Conservation (phyloP, 2,797 vertebrate species). For the Tenualosa ilisha region DNA sequence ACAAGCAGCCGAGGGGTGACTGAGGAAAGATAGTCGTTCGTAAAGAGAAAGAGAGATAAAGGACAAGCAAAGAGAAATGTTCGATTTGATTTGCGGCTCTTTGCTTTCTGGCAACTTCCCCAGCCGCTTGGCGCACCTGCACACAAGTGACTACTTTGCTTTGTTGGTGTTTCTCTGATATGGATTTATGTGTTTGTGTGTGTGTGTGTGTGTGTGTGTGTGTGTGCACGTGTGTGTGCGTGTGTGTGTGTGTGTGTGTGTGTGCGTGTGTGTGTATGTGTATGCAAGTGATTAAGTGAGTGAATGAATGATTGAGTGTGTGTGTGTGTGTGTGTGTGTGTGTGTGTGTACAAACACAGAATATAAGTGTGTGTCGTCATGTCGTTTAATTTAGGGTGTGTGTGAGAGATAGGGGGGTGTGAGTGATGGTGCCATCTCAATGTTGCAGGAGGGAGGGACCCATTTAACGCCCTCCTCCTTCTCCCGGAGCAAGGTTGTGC, state of each 20-base stretch:
- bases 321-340: background rate
- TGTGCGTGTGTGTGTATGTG: background rate
- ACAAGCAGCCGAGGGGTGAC: background rate
- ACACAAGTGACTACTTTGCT: background rate
- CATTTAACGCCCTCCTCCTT: slow-evolving; percentile 67
- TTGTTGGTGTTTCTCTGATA: slow-evolving; percentile 3
- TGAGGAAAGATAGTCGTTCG: background rate
- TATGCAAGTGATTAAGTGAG: background rate
- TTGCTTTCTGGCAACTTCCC: background rate
- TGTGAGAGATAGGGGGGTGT: background rate
- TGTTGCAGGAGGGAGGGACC: slow-evolving; percentile 54
- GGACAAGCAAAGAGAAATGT: background rate
- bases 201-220: slow-evolving; percentile 5
- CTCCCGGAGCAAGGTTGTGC: slow-evolving; percentile 61
- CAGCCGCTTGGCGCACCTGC: background rate
- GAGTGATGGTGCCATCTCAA: slow-evolving; percentile 63
- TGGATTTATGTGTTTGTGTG: background rate
- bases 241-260: background rate
- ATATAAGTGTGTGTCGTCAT: background rate
- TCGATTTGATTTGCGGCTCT: background rate
- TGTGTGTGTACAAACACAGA: background rate
- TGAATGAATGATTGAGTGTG: background rate
- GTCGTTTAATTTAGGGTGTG: background rate
- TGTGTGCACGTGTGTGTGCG: background rate
- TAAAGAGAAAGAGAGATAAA: background rate